phyloP scores from a whole-genome alignment of 2,888 invertebrate genomes.

The Brachynemurus nebulosus region DNA sequence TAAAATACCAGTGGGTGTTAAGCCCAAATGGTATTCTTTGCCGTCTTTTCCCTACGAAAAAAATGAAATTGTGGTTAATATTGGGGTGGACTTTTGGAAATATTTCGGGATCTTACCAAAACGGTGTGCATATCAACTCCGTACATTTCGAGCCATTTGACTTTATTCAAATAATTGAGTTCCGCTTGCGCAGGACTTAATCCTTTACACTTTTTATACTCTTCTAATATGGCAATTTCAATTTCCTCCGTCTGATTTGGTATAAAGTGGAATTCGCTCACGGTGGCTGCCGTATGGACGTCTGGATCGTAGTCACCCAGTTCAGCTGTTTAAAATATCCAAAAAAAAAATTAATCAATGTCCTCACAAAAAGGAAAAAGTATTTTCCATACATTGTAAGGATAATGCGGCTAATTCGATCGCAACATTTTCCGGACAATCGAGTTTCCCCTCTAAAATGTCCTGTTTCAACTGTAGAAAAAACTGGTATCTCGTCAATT shows the following conservation, averaged over 20 bases:
- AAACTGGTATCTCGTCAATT: slow-evolving; percentile 95
- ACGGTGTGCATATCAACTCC: slow-evolving; percentile 99
- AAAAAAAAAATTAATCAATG: neutral
- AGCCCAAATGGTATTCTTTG: slow-evolving; percentile 87
- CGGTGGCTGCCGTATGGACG: slow-evolving; percentile 87
- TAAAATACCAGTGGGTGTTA: slow-evolving; percentile 96
- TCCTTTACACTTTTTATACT: slow-evolving; percentile 72
- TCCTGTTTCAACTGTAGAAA: slow-evolving; percentile 96
- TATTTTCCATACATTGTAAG: slow-evolving; percentile 66
- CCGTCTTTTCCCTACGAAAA: slow-evolving; percentile 74
- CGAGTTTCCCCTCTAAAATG: slow-evolving; percentile 78
- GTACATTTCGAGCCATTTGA: slow-evolving; percentile 95
- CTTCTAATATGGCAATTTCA: slow-evolving; percentile 87
- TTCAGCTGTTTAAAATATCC: slow-evolving; percentile 55
- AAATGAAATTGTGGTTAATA: slow-evolving; percentile 6
- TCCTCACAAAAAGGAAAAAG: neutral
- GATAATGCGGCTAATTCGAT: slow-evolving; percentile 85
- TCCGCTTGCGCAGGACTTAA: slow-evolving; percentile 93
- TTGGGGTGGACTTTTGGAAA: neutral
- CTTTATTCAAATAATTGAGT: slow-evolving; percentile 86
- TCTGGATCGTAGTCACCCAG: slow-evolving; percentile 90
- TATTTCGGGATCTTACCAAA: slow-evolving; percentile 48
- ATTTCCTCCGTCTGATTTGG: slow-evolving; percentile 93
- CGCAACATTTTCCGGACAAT: slow-evolving; percentile 74
- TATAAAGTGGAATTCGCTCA: slow-evolving; percentile 96